Evolutionary conservation across 2,888 invertebrate genomes (phyloP).

Genomic region (Pterostichus madidus): DNA sequence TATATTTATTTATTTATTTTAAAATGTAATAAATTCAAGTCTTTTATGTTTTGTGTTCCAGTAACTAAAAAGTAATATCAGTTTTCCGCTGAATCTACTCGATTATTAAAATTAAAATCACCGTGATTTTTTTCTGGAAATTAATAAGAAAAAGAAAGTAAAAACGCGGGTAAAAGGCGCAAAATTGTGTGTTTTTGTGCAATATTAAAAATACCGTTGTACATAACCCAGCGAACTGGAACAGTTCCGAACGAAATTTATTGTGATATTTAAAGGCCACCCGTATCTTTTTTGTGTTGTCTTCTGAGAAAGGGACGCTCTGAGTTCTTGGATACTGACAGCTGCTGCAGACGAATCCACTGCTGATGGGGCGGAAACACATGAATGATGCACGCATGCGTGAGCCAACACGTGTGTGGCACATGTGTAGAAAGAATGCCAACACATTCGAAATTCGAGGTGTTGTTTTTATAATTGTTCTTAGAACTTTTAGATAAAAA

Average conservation of each 20-base stretch:
- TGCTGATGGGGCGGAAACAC: not conserved
- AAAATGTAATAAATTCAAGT: too few species aligned
- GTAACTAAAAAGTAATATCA: too few species aligned
- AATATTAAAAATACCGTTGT: slow-evolving; percentile 37
- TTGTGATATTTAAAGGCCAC: slow-evolving; percentile 51
- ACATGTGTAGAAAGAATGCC: slow-evolving; percentile 13
- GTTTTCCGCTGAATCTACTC: not conserved
- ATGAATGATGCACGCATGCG: slow-evolving; percentile 1
- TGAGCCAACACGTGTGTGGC: slow-evolving; percentile 28
- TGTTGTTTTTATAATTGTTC: not conserved
- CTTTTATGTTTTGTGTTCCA: too few species aligned
- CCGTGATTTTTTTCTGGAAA: not conserved
- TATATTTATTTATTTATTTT: too few species aligned
- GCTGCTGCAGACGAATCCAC: slow-evolving; percentile 12
- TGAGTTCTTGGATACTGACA: not conserved
- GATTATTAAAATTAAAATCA: slow-evolving; percentile 20
- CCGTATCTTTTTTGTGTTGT: slow-evolving; percentile 55
- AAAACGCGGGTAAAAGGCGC: not conserved
- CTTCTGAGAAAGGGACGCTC: slow-evolving; percentile 30
- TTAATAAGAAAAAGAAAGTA: slow-evolving; percentile 11
- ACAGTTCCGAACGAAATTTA: slow-evolving; percentile 22
- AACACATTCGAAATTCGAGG: slow-evolving; percentile 19
- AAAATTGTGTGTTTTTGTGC: slow-evolving; percentile 25
- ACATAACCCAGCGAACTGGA: slow-evolving; percentile 31
- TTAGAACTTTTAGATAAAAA: slow-evolving; percentile 9